Conservation (phyloP, 2,113 vertebrate genomes). For the Brachypodius melanocephalos region DNA sequence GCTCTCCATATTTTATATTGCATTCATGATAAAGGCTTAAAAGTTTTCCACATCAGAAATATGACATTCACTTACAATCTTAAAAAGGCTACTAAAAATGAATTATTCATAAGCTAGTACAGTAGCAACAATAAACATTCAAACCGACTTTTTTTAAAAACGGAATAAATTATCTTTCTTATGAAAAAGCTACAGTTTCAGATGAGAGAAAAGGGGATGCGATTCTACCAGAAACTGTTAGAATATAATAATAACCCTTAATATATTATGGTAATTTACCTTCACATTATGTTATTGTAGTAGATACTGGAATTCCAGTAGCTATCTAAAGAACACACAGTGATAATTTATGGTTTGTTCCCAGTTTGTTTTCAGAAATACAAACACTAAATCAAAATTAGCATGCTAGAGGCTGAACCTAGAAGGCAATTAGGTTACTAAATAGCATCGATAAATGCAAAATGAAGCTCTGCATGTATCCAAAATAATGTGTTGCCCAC, state of each 20-base stretch:
- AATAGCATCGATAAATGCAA: conserved; percentile 63
- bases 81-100: conserved; percentile 4
- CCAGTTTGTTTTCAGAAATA: conserved; percentile 68
- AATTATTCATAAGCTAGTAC: neutral
- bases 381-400: conserved; percentile 74
- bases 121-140: conserved; percentile 19
- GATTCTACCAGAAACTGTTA: conserved; percentile 23
- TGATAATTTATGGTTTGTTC: conserved; percentile 67
- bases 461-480: conserved; percentile 47
- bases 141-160: neutral
- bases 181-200: neutral
- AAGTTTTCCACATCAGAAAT: conserved; percentile 1
- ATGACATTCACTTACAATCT: neutral
- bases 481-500: conserved; percentile 10
- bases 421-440: conserved; percentile 56
- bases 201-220: neutral
- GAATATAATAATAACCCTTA: conserved; percentile 40
- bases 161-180: neutral
- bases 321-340: conserved; percentile 48
- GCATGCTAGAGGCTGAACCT: conserved; percentile 57
- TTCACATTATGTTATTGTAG: conserved; percentile 47
- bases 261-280: conserved; percentile 62
- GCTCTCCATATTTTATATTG: neutral
- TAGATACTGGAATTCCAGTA: conserved; percentile 49
- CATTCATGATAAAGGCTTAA: neutral